phyloP scores from a whole-genome alignment of 2,888 invertebrate species.

The Protodeltote pygarga region DNA sequence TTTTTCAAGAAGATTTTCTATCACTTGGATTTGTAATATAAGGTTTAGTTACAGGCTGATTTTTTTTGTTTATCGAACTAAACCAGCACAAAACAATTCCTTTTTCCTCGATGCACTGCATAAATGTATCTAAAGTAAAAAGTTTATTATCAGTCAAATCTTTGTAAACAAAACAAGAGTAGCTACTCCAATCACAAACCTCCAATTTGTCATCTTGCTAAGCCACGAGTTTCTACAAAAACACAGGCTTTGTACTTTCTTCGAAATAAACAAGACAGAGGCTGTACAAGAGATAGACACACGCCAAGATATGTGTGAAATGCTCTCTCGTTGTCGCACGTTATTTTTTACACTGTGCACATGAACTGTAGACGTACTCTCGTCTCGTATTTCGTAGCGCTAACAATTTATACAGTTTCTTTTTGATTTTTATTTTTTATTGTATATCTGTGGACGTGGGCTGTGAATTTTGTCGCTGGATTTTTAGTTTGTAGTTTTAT shows the following conservation, averaged over 20 bases:
- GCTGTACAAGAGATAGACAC: constrained; percentile 41
- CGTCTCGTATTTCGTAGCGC: constrained; percentile 3
- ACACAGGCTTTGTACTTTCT: constrained; percentile 43
- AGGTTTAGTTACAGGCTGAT: too few relatives aligned
- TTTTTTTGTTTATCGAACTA: too few relatives aligned
- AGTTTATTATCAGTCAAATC: background rate
- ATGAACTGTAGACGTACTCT: constrained; percentile 30
- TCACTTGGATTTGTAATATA: too few relatives aligned
- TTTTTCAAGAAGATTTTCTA: too few relatives aligned
- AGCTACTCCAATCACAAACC: constrained; percentile 13
- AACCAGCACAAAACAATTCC: too few relatives aligned
- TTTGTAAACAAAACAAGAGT: background rate
- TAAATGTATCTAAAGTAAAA: too few relatives aligned
- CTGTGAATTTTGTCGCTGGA: constrained; percentile 15
- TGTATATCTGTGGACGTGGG: constrained; percentile 8
- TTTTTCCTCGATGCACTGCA: too few relatives aligned
- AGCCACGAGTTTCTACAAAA: constrained; percentile 30
- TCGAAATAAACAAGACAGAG: constrained; percentile 45
- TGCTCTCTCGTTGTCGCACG: constrained; percentile 34
- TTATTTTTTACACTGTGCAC: constrained; percentile 31
- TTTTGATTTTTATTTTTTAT: constrained; percentile 5
- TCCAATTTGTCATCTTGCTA: constrained; percentile 15
- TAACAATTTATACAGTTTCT: constrained; percentile 33
- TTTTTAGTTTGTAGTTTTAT: constrained; percentile 5
- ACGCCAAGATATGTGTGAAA: constrained; percentile 52